Base-by-base conservation (phyloP, 1,140 invertebrate species). In the Octopus sinensis region DNA sequence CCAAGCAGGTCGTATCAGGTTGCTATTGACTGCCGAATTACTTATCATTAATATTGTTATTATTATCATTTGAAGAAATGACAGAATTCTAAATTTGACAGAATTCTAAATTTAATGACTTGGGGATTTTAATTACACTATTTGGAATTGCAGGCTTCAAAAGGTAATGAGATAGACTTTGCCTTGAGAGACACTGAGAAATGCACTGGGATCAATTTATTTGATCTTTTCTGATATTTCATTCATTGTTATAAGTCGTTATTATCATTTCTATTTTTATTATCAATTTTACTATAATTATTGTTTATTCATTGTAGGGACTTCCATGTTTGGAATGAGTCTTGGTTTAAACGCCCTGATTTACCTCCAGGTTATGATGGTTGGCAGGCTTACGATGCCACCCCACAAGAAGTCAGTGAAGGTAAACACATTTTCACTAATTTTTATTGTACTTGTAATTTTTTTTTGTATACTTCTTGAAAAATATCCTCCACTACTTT, bases 241-340 rank as follows among this genome's bases (percentile, higher is more conserved):
- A 0, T 3, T 7, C 13, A 4, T n/a, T 80, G 12, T 51, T 10
- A 56, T 12, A 76, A 78, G 77, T 7, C 6, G 77, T 17, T 30
- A 53, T 17, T 30, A 53, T 78, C 79, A 85, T 80, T 4, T 13
- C n/a, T 78, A 43, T 43, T 43, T 43, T 43, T 43, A 43, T 43
- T 43, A 43, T 43, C 30, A 43, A 1, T 43, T 2, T 23, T 12
- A 54, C 43, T 82, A 51, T 82, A 71, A 54, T 56, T 79, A 79
- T 53, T 82, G 0, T 54, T 43, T 43, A 43, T 43, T 43, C 83
- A 12, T 83, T 78, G 13, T 79, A 91, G 90, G 95, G 98, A 98
- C 87, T 98, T 96, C 89, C 97, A 98, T 87, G 96, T 97, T 4
- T 98, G 97, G 97, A 96, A 96, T 90, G 97, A 98, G 78, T 95